A percentile compares a stretch with the other conserved stretches of the same genome.
Conservation (phyloP, 2,113 vertebrate species). For the Parus major region DNA sequence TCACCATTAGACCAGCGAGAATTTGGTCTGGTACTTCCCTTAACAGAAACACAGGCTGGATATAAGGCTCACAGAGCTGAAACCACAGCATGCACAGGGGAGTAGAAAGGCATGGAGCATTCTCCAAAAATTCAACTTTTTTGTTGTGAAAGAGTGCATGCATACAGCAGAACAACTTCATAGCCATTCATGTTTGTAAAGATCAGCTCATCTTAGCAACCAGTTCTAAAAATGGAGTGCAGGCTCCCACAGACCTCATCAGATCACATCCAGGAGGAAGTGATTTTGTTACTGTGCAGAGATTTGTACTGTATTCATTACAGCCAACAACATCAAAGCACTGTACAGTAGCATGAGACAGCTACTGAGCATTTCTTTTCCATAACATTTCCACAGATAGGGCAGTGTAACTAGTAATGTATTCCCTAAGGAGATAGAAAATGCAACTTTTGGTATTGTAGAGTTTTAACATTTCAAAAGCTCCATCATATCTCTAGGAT, state of each 20-base stretch:
- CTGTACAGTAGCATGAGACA: neutral
- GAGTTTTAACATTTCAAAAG: neutral
- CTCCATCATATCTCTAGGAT: neutral
- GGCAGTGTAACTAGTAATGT: neutral
- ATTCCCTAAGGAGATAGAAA: neutral
- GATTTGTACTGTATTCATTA: constrained; percentile 53
- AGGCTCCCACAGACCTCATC: neutral
- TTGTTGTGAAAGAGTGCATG: neutral
- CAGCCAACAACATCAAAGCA: neutral
- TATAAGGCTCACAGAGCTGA: neutral
- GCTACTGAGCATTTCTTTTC: neutral
- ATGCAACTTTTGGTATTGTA: neutral
- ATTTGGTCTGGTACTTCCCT: neutral
- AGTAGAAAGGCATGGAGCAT: neutral
- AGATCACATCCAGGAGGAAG: constrained; percentile 42
- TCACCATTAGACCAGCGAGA: neutral
- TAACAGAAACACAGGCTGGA: neutral
- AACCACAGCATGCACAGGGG: neutral
- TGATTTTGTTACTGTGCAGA: constrained; percentile 43
- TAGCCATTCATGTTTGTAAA: neutral
- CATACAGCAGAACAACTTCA: neutral
- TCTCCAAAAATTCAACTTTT: neutral
- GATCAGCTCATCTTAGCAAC: constrained; percentile 13
- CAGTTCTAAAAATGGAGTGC: constrained; percentile 29
- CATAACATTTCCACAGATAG: neutral